These are phyloP conservation scores for Aelia acuminata DNA, from an alignment of 2,888 invertebrate genomes.

Conservation along the genomic window DNA sequence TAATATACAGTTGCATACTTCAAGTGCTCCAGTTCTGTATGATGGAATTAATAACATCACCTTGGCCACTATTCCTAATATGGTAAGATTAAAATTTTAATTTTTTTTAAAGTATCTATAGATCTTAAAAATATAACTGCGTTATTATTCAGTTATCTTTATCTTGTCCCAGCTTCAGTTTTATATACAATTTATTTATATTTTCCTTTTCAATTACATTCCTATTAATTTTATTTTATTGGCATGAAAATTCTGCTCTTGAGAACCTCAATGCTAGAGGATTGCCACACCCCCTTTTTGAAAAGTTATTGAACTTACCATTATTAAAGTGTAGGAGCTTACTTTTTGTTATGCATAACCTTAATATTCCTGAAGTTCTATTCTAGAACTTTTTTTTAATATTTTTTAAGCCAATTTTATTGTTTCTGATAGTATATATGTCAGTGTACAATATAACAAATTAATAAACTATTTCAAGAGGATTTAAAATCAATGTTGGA, in stretches of 20 bases:
- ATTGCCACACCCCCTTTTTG: slow-evolving; percentile 57
- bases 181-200: background rate
- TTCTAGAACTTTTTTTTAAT: background rate
- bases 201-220: background rate
- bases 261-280: background rate
- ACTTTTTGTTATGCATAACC: background rate
- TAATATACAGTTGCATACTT: slow-evolving; percentile 16
- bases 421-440: background rate
- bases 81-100: background rate
- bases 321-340: background rate
- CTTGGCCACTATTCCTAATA: background rate
- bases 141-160: background rate
- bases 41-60: slow-evolving; percentile 52
- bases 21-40: slow-evolving; percentile 24
- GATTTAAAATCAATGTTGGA: too few species aligned
- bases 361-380: background rate
- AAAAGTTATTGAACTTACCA: background rate
- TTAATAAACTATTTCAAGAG: too few species aligned
- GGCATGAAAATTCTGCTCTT: background rate
- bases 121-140: background rate
- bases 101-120: background rate
- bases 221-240: background rate
- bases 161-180: background rate
- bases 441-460: background rate
- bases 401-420: background rate